Conservation (phyloP, 2,797 vertebrate genomes). For the Cephalopachus bancanus region DNA sequence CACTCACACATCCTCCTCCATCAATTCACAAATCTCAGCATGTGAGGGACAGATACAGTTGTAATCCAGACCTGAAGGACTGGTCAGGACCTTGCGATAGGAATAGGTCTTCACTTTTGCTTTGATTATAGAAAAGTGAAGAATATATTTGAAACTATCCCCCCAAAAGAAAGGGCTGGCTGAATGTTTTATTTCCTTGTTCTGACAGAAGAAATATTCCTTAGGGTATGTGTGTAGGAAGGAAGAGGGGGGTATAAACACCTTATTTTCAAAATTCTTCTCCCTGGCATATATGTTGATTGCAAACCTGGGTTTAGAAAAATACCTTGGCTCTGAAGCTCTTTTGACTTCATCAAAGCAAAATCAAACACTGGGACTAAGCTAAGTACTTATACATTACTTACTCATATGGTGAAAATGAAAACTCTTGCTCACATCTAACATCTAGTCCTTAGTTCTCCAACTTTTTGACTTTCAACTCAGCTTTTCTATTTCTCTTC, state of each 20-base stretch:
- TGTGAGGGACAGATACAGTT: background rate
- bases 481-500: background rate
- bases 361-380: background rate
- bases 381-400: background rate
- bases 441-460: background rate
- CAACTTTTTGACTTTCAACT: background rate
- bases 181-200: background rate
- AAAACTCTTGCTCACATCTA: background rate
- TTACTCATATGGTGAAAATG: background rate
- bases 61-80: background rate
- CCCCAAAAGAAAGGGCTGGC: background rate
- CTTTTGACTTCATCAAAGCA: background rate
- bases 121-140: background rate
- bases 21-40: background rate
- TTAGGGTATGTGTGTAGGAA: background rate
- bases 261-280: background rate
- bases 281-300: background rate
- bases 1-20: background rate
- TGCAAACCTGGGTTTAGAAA: background rate
- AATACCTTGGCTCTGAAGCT: background rate
- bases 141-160: background rate
- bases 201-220: background rate
- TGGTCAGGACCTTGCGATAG: background rate
- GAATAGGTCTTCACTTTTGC: background rate
- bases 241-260: background rate